phyloP scores from a whole-genome alignment of 2,888 invertebrate genomes.

The Biston betularia region DNA sequence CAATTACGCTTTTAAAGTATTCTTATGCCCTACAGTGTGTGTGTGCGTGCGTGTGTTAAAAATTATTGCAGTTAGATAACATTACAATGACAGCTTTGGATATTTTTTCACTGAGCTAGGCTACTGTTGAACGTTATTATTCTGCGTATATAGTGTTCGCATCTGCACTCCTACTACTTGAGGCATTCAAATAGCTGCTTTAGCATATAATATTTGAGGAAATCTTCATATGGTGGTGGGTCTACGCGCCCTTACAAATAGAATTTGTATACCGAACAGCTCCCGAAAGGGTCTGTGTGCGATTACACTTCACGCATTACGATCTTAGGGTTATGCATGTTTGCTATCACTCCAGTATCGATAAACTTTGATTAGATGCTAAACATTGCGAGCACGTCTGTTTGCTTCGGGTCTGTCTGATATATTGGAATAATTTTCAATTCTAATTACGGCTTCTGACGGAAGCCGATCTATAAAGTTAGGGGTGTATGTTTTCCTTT shows the following conservation, averaged over 20 bases:
- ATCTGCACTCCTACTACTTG: slow-evolving; percentile 52
- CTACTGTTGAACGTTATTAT: slow-evolving; percentile 21
- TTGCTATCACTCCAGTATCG: slow-evolving; percentile 55
- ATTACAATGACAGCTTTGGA: background rate
- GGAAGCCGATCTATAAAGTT: slow-evolving; percentile 21
- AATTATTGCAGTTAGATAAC: too few relatives aligned
- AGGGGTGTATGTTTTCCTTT: slow-evolving; percentile 38
- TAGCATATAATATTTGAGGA: slow-evolving; percentile 67
- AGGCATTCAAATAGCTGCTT: slow-evolving; percentile 68
- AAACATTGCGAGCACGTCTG: slow-evolving; percentile 34
- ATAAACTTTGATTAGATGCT: slow-evolving; percentile 42
- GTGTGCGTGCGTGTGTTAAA: too few relatives aligned
- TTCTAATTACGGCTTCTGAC: slow-evolving; percentile 32
- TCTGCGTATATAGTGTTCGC: slow-evolving; percentile 44
- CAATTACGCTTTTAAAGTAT: too few relatives aligned
- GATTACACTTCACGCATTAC: slow-evolving; percentile 59
- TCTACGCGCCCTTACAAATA: slow-evolving; percentile 63
- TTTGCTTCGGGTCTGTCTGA: slow-evolving; percentile 10
- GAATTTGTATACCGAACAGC: slow-evolving; percentile 66
- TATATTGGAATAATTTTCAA: slow-evolving; percentile 21
- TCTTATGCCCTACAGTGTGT: too few relatives aligned
- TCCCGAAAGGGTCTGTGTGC: slow-evolving; percentile 62
- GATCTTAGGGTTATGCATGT: slow-evolving; percentile 56
- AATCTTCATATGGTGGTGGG: slow-evolving; percentile 55
- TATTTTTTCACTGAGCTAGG: slow-evolving; percentile 2